Conservation (phyloP, 1,140 invertebrate species). For the Scaptomyza hsui region DNA sequence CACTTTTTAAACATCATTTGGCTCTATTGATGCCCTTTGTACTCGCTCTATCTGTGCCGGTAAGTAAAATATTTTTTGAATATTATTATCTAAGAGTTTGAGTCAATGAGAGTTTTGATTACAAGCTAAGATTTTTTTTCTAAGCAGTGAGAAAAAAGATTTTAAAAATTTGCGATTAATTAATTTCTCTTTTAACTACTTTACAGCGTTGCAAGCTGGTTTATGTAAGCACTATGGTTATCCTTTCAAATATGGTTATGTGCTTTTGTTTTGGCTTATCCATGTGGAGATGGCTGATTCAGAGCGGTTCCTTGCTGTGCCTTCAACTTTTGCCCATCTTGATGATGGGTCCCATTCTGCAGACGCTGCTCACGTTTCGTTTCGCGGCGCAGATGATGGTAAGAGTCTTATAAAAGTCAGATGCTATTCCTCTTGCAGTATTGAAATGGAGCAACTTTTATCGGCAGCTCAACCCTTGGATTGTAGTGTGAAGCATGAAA, state of each 20-base stretch:
- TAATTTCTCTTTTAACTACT: neutral
- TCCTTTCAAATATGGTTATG: conserved; percentile 49
- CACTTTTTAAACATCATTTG: conserved; percentile 60
- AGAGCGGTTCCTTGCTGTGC: conserved; percentile 12
- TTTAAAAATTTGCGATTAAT: too few relatives aligned
- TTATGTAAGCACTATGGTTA: conserved; percentile 53
- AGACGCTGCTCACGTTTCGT: conserved; percentile 44
- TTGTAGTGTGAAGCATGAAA: conserved; percentile 50
- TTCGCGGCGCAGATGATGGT: conserved; percentile 48
- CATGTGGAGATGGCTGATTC: conserved; percentile 41
- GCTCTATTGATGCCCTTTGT: conserved; percentile 54
- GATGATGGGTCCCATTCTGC: conserved; percentile 44
- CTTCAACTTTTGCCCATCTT: conserved; percentile 47
- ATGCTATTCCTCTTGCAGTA: neutral
- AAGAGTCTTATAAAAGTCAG: conserved; percentile 16
- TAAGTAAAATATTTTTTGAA: conserved; percentile 18
- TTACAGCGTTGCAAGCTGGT: conserved; percentile 54
- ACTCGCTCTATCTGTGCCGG: conserved; percentile 51
- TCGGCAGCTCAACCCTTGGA: conserved; percentile 40
- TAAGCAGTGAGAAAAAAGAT: too few relatives aligned
- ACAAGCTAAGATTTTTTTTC: too few relatives aligned
- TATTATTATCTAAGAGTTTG: too few relatives aligned
- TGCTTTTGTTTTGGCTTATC: conserved; percentile 50
- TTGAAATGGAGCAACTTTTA: conserved; percentile 1
- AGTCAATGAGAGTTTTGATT: too few relatives aligned